Evolutionary conservation across 2,888 invertebrate species (phyloP).

Genomic region (Yponomeuta malinellus): DNA sequence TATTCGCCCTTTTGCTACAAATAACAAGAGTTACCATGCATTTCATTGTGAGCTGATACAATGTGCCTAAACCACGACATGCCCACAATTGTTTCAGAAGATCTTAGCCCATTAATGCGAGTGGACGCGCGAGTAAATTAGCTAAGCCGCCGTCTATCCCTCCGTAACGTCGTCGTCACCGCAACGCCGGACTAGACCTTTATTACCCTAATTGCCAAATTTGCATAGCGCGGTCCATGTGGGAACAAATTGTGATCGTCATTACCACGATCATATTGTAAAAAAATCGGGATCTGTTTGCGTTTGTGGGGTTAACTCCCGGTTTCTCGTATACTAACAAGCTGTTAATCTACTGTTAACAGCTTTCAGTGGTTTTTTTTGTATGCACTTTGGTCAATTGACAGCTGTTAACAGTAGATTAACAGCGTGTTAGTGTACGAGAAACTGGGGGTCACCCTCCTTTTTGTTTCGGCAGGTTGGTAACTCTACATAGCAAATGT

Average conservation of each 20-base stretch:
- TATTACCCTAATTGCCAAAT: conserved; percentile 61
- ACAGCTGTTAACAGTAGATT: too few species aligned
- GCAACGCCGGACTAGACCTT: conserved; percentile 34
- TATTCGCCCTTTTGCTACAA: too few species aligned
- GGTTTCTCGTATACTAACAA: too few species aligned
- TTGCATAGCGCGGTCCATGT: conserved; percentile 56
- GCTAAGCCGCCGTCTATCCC: conserved; percentile 41
- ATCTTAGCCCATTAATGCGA: conserved; percentile 21
- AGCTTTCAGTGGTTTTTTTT: too few species aligned
- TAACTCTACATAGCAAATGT: too few species aligned
- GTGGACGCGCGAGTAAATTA: conserved; percentile 39
- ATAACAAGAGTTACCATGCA: too few species aligned
- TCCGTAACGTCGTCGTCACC: conserved; percentile 23
- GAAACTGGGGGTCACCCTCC: not conserved
- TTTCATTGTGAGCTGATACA: too few species aligned
- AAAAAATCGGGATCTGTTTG: conserved; percentile 32
- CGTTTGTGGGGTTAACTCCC: not conserved
- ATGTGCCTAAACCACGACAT: too few species aligned
- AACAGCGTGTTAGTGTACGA: too few species aligned
- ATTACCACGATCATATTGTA: conserved; percentile 49
- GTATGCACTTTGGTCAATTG: too few species aligned
- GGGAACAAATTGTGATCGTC: conserved; percentile 53
- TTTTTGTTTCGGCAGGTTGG: not conserved
- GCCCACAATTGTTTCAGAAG: conserved; percentile 26
- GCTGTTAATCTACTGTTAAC: too few species aligned